Evolutionary conservation across 2,797 vertebrate species (phyloP).

Genomic region (Schizopygopsis malacanthus): DNA sequence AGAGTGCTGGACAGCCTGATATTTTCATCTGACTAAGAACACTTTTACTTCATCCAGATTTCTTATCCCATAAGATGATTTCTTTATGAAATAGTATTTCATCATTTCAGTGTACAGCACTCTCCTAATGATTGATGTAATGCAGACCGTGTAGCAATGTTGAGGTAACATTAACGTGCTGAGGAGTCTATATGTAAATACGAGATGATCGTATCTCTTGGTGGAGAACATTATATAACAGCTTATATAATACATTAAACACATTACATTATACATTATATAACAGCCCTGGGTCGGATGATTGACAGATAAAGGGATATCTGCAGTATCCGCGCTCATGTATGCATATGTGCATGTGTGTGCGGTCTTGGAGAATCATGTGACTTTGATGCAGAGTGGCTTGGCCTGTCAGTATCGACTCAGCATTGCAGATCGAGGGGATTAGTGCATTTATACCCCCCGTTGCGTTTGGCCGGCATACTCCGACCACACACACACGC

Average conservation of each 20-base stretch:
- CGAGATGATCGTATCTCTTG: slow-evolving; percentile 31
- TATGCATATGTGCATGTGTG: slow-evolving; percentile 45
- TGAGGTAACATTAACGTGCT: slow-evolving; percentile 6
- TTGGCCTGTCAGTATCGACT: slow-evolving; percentile 54
- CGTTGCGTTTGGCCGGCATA: not conserved
- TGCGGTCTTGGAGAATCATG: slow-evolving; percentile 44
- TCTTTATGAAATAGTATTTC: not conserved
- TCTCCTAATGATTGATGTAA: not conserved
- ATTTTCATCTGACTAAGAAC: slow-evolving; percentile 11
- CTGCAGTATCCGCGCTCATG: slow-evolving; percentile 53
- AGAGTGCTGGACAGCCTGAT: not conserved
- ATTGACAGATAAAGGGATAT: slow-evolving; percentile 57
- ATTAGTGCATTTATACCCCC: slow-evolving; percentile 34
- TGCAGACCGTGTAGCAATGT: not conserved
- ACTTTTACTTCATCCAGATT: not conserved
- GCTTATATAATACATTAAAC: not conserved
- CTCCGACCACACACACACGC: slow-evolving; percentile 23
- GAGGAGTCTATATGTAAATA: slow-evolving; percentile 14
- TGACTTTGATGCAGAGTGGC: slow-evolving; percentile 31
- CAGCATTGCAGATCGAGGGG: slow-evolving; percentile 34
- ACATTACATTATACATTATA: too few species aligned
- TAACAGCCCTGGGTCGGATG: slow-evolving; percentile 51
- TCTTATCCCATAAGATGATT: not conserved
- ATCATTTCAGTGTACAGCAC: not conserved
- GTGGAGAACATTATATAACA: slow-evolving; percentile 65